These are phyloP conservation scores for Tringa solitaria DNA, from an alignment of 2,113 vertebrate genomes.

Conservation along the genomic window DNA sequence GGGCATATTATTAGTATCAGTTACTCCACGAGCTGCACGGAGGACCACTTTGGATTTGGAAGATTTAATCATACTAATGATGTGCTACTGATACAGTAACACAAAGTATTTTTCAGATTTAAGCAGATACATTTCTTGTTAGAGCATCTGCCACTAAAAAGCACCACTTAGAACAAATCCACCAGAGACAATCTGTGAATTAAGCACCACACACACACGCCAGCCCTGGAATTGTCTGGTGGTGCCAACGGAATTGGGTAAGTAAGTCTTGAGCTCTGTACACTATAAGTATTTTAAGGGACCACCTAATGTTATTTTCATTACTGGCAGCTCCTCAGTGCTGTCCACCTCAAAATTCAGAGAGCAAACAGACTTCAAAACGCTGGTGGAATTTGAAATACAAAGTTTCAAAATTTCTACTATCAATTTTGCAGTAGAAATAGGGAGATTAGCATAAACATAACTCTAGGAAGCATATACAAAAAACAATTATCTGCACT, in stretches of 20 bases:
- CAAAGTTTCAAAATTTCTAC: background rate
- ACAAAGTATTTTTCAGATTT: background rate
- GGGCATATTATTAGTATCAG: background rate
- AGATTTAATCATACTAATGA: background rate
- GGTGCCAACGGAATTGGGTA: background rate
- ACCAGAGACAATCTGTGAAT: background rate
- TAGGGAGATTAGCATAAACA: background rate
- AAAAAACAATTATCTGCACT: background rate
- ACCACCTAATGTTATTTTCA: background rate
- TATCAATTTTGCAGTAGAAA: background rate
- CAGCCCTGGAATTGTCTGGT: background rate
- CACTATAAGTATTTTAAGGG: background rate
- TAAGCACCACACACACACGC: accelerated
- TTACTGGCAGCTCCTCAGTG: background rate
- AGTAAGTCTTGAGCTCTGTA: background rate
- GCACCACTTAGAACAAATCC: background rate
- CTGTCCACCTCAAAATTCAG: background rate
- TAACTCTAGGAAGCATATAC: background rate
- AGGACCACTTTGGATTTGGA: background rate
- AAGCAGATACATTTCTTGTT: background rate
- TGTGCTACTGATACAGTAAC: background rate
- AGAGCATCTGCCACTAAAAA: background rate
- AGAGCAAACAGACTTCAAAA: background rate
- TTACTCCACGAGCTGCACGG: background rate
- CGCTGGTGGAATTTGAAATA: background rate